These are phyloP conservation scores for Hypsopygia costalis DNA, from an alignment of 2,888 invertebrate genomes.

Conservation along the genomic window DNA sequence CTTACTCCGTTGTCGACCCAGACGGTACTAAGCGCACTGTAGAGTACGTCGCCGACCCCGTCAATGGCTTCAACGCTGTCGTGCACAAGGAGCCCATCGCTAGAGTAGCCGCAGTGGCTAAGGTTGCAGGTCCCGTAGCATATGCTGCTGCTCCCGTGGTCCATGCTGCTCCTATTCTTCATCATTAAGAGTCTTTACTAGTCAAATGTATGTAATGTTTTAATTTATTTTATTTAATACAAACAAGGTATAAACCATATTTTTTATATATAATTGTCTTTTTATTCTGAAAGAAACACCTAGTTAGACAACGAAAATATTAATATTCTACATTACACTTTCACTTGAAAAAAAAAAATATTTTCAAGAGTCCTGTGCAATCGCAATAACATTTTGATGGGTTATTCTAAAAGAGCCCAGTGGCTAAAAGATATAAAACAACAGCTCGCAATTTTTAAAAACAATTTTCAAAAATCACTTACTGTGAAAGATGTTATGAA, in stretches of 20 bases:
- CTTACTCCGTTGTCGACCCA: slow-evolving; percentile 69
- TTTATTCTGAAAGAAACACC: too few species aligned
- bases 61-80: slow-evolving; percentile 74
- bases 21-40: slow-evolving; percentile 72
- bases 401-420: too few species aligned
- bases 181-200: slow-evolving; percentile 41
- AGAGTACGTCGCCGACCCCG: slow-evolving; percentile 69
- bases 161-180: slow-evolving; percentile 12
- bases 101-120: slow-evolving; percentile 34
- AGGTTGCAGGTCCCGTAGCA: slow-evolving; percentile 24
- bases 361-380: too few species aligned
- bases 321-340: too few species aligned
- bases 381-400: too few species aligned
- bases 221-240: slow-evolving; percentile 16
- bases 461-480: too few species aligned
- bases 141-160: slow-evolving; percentile 25
- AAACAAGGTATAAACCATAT: slow-evolving; percentile 4
- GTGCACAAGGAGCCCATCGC: slow-evolving; percentile 61
- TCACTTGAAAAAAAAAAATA: too few species aligned
- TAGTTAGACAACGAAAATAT: too few species aligned
- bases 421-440: too few species aligned
- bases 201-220: slow-evolving; percentile 17
- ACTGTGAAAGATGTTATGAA: too few species aligned
- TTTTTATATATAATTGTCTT: slow-evolving; percentile 3
- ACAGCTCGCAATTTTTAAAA: too few species aligned